Percentiles rank a stretch among this genome's conserved stretches.
Conservation (phyloP, 2,113 vertebrate species). For the Egretta garzetta region DNA sequence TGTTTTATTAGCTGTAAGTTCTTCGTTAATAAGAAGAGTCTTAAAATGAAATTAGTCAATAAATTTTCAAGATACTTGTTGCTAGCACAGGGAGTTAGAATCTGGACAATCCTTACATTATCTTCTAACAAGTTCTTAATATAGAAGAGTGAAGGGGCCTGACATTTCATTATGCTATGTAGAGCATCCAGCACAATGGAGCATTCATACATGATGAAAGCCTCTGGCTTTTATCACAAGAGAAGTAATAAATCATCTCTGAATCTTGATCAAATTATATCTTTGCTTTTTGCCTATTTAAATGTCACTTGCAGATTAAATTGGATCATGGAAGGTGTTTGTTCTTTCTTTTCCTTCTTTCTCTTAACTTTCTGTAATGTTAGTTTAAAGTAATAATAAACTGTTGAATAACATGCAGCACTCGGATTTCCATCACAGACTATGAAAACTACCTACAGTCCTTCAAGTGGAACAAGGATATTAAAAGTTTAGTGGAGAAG, state of each 20-base stretch:
- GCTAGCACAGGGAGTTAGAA: neutral
- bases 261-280: conserved; percentile 44
- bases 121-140: neutral
- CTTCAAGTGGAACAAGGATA: neutral
- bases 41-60: neutral
- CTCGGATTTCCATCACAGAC: neutral
- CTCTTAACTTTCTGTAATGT: neutral
- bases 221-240: conserved; percentile 18
- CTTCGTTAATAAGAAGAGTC: neutral
- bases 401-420: neutral
- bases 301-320: conserved; percentile 30
- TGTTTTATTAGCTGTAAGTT: neutral
- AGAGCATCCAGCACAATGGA: neutral
- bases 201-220: conserved; percentile 1
- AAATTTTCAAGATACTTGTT: neutral
- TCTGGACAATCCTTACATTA: neutral
- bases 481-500: neutral
- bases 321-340: neutral
- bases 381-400: neutral
- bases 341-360: neutral
- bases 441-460: neutral
- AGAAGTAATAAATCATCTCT: conserved; percentile 30
- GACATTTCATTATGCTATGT: neutral
- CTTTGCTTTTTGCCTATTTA: conserved; percentile 33
- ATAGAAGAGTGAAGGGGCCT: neutral